A percentile compares a stretch with the other conserved stretches of the same genome.
Conservation (phyloP, 2,113 vertebrate species). For the Strix uralensis region DNA sequence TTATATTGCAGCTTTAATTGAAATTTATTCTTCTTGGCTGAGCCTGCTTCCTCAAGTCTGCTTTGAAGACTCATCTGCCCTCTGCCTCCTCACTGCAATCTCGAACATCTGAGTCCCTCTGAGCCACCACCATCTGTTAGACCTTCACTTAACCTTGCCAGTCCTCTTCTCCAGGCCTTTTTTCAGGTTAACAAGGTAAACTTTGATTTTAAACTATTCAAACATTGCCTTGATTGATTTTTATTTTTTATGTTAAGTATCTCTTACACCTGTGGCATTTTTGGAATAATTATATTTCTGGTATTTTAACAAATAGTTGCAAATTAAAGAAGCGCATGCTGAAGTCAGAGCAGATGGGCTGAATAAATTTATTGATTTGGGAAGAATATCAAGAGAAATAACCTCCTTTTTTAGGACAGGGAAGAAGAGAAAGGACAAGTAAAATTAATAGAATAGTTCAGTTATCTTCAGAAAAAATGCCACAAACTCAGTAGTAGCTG, state of each 20-base stretch:
- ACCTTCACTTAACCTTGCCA: background rate
- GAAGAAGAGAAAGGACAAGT: background rate
- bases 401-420: background rate
- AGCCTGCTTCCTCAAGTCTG: background rate
- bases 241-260: background rate
- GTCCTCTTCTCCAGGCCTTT: background rate
- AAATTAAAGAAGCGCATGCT: background rate
- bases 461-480: background rate
- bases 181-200: background rate
- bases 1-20: rapidly evolving
- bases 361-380: background rate
- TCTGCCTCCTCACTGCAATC: background rate
- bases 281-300: background rate
- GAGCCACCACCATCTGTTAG: background rate
- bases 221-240: background rate
- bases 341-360: constrained; percentile 39
- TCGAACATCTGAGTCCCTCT: rapidly evolving
- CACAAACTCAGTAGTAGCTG: background rate
- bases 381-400: constrained; percentile 2
- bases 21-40: background rate
- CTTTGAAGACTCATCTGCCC: background rate
- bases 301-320: background rate
- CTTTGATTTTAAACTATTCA: background rate
- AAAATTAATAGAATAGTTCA: background rate
- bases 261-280: constrained; percentile 14